Percentiles rank a stretch among this genome's conserved stretches.
These are phyloP conservation scores for Bombylius major DNA, from an alignment of 2,888 invertebrate genomes.

Conservation along the genomic window DNA sequence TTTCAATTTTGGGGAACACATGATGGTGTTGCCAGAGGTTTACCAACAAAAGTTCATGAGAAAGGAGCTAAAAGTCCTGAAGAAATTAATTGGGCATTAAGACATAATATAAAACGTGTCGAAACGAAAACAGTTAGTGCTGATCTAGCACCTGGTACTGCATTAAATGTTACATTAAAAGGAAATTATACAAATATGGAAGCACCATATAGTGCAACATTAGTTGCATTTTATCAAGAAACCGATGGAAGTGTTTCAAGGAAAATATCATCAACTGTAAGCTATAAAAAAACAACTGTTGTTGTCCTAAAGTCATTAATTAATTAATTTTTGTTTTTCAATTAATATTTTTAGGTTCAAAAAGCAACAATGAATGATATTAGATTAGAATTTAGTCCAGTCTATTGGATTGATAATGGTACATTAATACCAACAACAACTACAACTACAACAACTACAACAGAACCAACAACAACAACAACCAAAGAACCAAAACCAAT, in stretches of 20 bases:
- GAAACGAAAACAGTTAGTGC: conserved; percentile 45
- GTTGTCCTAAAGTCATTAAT: too few relatives aligned
- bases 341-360: conserved; percentile 23
- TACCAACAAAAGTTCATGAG: conserved; percentile 36
- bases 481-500: conserved; percentile 40
- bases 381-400: conserved; percentile 57
- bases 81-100: conserved; percentile 59
- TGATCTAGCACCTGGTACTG: conserved; percentile 62
- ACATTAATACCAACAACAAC: conserved; percentile 65
- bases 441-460: conserved; percentile 48
- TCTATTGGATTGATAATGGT: conserved; percentile 63
- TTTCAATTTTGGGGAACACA: conserved; percentile 68
- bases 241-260: conserved; percentile 29
- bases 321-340: neutral
- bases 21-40: conserved; percentile 40
- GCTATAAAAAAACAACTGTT: conserved; percentile 4
- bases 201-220: conserved; percentile 57
- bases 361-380: conserved; percentile 58
- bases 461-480: conserved; percentile 41
- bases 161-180: conserved; percentile 64
- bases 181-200: conserved; percentile 63
- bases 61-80: conserved; percentile 32
- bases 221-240: conserved; percentile 45
- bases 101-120: conserved; percentile 40
- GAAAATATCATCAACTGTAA: conserved; percentile 30